phyloP scores from a whole-genome alignment of 2,797 vertebrate species.

The Gallinago solitaria region DNA sequence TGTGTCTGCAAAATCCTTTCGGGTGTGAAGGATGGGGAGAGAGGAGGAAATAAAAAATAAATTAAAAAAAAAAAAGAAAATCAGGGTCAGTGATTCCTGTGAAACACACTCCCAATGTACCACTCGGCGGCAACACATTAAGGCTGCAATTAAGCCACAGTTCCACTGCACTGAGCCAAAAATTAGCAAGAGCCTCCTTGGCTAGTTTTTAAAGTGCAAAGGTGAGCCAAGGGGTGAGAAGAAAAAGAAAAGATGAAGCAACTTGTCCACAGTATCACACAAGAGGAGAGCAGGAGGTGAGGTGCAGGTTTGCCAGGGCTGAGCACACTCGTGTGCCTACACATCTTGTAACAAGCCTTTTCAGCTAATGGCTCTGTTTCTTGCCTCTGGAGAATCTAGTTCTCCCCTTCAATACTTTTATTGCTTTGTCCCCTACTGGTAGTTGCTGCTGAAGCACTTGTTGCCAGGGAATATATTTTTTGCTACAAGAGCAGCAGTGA shows the following conservation, averaged over 20 bases:
- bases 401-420: not conserved
- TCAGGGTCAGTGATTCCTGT: not conserved
- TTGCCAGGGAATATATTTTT: not conserved
- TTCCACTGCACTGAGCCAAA: not conserved
- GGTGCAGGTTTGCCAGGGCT: not conserved
- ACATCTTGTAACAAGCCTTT: not conserved
- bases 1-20: constrained; percentile 94
- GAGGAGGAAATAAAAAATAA: not conserved
- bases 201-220: not conserved
- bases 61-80: not conserved
- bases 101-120: fast-evolving
- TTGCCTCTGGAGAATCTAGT: not conserved
- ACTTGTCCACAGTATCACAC: not conserved
- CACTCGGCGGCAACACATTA: not conserved
- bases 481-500: not conserved
- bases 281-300: not conserved
- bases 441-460: not conserved
- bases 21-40: not conserved
- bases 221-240: not conserved
- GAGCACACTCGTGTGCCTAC: not conserved
- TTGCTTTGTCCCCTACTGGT: not conserved
- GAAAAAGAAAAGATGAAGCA: not conserved
- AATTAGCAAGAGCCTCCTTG: not conserved
- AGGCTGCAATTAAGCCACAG: not conserved
- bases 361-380: not conserved